These are phyloP conservation scores for Microctonus aethiopoides DNA, from an alignment of 2,888 invertebrate genomes.

Conservation along the genomic window DNA sequence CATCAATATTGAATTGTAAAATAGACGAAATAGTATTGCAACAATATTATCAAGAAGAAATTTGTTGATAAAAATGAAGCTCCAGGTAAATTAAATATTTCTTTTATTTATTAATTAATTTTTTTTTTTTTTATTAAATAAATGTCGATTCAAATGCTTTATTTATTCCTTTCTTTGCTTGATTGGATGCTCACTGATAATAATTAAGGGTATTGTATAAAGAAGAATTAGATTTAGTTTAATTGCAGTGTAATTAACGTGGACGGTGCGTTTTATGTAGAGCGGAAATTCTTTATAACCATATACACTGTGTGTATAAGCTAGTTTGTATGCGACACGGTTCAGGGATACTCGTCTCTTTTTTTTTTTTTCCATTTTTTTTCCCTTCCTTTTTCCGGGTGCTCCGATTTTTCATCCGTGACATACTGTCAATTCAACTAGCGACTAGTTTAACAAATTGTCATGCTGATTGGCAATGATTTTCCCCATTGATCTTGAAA, in stretches of 20 bases:
- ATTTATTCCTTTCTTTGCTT: not conserved
- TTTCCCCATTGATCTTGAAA: not conserved
- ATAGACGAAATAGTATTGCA: not conserved
- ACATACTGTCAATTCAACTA: not conserved
- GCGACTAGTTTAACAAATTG: not conserved
- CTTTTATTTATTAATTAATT: not conserved
- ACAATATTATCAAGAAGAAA: not conserved
- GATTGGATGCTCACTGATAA: not conserved
- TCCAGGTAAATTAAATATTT: slow-evolving; percentile 17
- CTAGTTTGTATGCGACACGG: slow-evolving; percentile 38
- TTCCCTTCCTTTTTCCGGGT: slow-evolving; percentile 10
- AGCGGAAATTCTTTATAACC: slow-evolving; percentile 57
- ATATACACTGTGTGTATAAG: slow-evolving; percentile 45
- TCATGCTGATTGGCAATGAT: not conserved
- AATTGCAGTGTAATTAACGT: slow-evolving; percentile 52
- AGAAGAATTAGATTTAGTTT: slow-evolving; percentile 43
- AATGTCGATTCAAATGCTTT: not conserved
- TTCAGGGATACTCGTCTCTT: slow-evolving; percentile 24
- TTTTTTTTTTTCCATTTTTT: slow-evolving; percentile 8
- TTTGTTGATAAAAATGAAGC: slow-evolving; percentile 17
- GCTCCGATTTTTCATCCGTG: slow-evolving; percentile 18
- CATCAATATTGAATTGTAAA: not conserved
- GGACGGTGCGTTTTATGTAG: slow-evolving; percentile 53
- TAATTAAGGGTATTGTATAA: not conserved
- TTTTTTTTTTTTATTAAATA: not conserved